Percentiles rank a stretch among this genome's conserved stretches.
These are phyloP conservation scores for Elysia chlorotica DNA, from an alignment of 1,140 invertebrate species.

Conservation along the genomic window DNA sequence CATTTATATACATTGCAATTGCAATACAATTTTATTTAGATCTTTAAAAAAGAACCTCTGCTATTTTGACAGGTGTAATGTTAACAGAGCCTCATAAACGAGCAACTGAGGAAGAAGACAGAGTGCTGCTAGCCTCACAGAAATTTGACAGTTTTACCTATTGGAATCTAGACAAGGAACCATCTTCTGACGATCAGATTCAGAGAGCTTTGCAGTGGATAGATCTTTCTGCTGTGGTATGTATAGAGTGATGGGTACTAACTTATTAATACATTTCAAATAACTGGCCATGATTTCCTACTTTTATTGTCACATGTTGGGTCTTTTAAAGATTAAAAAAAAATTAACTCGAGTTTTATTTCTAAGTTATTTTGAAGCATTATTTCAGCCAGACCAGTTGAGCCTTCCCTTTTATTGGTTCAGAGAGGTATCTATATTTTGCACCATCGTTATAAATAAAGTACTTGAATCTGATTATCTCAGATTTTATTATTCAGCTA, in stretches of 20 bases:
- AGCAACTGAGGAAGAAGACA: slow-evolving; percentile 66
- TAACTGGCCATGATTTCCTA: no score
- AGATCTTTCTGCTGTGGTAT: slow-evolving; percentile 76
- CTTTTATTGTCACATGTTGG: no score
- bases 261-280: no score
- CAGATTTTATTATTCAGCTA: no score
- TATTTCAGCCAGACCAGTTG: no score
- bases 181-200: slow-evolving; percentile 73
- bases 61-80: slow-evolving; percentile 64
- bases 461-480: no score
- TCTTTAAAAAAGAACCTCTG: background rate
- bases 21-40: background rate
- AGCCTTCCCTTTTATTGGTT: no score
- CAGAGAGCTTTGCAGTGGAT: slow-evolving; percentile 75
- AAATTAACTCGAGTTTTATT: no score
- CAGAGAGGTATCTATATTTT: no score
- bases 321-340: no score
- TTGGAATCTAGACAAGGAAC: slow-evolving; percentile 81
- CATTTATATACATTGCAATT: background rate
- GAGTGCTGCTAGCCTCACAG: slow-evolving; percentile 69
- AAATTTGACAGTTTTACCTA: slow-evolving; percentile 72
- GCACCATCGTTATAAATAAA: no score
- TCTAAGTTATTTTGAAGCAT: no score
- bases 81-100: slow-evolving; percentile 71
- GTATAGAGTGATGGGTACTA: slow-evolving; percentile 48